phyloP scores from a whole-genome alignment of 1,140 invertebrate genomes.

The Drosophila punjabiensis region DNA sequence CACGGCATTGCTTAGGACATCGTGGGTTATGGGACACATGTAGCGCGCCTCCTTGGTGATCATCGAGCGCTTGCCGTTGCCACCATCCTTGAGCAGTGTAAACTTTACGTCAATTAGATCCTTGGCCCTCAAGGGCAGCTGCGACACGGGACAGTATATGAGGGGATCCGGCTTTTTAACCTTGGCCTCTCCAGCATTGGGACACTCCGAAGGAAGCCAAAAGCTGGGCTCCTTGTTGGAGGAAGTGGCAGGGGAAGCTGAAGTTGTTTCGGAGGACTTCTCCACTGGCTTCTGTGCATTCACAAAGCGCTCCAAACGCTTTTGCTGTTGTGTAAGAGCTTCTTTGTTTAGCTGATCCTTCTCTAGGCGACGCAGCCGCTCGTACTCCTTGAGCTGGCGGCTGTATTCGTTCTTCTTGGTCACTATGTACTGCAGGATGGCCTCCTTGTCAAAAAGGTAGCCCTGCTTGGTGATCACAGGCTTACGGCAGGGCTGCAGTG shows the following conservation, averaged over 20 bases:
- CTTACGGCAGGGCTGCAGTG: slow-evolving; percentile 92
- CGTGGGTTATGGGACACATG: slow-evolving; percentile 98
- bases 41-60: slow-evolving; percentile 95
- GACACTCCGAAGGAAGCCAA: slow-evolving; percentile 98
- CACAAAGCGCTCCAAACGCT: slow-evolving; percentile 91
- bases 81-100: slow-evolving; percentile 94
- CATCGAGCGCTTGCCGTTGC: slow-evolving; percentile 91
- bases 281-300: slow-evolving; percentile 86
- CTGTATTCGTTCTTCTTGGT: slow-evolving; percentile 97
- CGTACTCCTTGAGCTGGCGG: slow-evolving; percentile 96
- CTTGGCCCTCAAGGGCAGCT: slow-evolving; percentile 93
- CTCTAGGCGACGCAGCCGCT: slow-evolving; percentile 93
- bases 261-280: slow-evolving; percentile 17
- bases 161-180: slow-evolving; percentile 95
- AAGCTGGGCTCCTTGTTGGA: slow-evolving; percentile 95
- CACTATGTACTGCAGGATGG: slow-evolving; percentile 97
- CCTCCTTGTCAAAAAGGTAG: slow-evolving; percentile 98
- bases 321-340: slow-evolving; percentile 86
- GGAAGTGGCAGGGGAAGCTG: slow-evolving; percentile 80
- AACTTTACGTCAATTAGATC: slow-evolving; percentile 98
- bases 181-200: slow-evolving; percentile 90
- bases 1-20: slow-evolving; percentile 97
- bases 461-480: slow-evolving; percentile 90
- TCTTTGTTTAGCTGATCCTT: slow-evolving; percentile 86
- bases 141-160: slow-evolving; percentile 97